Evolutionary conservation across 2,888 invertebrate genomes (phyloP).

Genomic region (Palloptera scutellata): DNA sequence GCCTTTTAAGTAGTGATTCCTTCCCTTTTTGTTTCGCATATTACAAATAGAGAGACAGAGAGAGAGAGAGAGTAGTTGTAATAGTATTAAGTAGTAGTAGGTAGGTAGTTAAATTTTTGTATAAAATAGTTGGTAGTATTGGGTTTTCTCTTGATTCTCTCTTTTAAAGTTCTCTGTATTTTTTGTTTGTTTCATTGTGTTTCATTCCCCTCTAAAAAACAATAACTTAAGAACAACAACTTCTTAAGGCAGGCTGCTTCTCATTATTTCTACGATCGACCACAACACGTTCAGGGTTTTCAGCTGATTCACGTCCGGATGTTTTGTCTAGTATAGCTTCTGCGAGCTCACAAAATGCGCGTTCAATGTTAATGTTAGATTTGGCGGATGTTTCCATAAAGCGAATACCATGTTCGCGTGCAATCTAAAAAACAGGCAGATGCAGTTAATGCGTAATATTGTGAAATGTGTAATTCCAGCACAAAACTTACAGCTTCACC

Average conservation of each 20-base stretch:
- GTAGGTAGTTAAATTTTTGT: too few relatives aligned
- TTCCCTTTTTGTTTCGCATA: too few relatives aligned
- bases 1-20: too few relatives aligned
- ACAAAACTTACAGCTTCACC: constrained; percentile 84
- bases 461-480: not conserved
- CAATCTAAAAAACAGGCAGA: constrained; percentile 74
- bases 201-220: not conserved
- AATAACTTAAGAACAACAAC: constrained; percentile 62
- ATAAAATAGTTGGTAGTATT: constrained; percentile 28
- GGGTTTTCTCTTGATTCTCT: not conserved
- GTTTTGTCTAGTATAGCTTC: constrained; percentile 95
- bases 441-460: constrained; percentile 7
- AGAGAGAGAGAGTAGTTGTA: too few relatives aligned
- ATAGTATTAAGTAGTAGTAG: too few relatives aligned
- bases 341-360: constrained; percentile 92
- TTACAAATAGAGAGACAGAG: too few relatives aligned
- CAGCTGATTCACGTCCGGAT: constrained; percentile 80
- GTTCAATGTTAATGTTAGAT: constrained; percentile 95
- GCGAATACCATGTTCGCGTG: constrained; percentile 91
- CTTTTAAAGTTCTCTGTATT: too few relatives aligned
- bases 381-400: constrained; percentile 99
- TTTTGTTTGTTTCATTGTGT: constrained; percentile 20
- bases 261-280: constrained; percentile 74
- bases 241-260: constrained; percentile 62
- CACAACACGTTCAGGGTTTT: constrained; percentile 74